These are phyloP conservation scores for Enteromius viviparus DNA, from an alignment of 2,797 vertebrate genomes.

Conservation along the genomic window DNA sequence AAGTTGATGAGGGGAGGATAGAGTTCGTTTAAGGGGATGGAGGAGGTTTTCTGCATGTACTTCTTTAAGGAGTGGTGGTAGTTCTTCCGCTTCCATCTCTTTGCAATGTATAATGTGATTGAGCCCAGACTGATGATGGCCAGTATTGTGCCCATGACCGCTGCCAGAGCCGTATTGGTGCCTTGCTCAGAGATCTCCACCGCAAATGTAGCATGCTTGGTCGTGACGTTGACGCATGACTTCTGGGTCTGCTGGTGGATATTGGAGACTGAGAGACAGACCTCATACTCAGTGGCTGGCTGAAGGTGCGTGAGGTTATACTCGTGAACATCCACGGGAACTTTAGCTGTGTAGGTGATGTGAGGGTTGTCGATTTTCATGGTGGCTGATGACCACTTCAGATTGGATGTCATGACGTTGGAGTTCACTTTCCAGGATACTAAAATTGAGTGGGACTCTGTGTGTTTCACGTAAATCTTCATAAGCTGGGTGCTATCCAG, in stretches of 20 bases:
- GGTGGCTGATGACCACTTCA: constrained; percentile 96
- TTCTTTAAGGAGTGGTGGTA: constrained; percentile 97
- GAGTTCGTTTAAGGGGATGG: constrained; percentile 94
- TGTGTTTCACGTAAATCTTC: constrained; percentile 92
- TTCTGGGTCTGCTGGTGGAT: constrained; percentile 91
- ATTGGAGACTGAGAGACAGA: constrained; percentile 93
- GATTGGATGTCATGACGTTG: constrained; percentile 91
- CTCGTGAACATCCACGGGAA: constrained; percentile 94
- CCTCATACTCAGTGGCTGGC: constrained; percentile 93
- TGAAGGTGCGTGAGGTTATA: constrained; percentile 96
- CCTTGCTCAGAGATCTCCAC: constrained; percentile 88
- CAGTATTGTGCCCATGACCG: constrained; percentile 91
- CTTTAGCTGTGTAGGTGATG: constrained; percentile 94
- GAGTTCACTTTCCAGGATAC: constrained; percentile 97
- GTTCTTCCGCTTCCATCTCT: constrained; percentile 95
- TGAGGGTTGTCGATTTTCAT: constrained; percentile 98
- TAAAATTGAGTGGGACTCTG: constrained; percentile 90
- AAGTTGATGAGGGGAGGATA: constrained; percentile 98
- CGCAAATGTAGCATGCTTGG: constrained; percentile 85
- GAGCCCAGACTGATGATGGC: constrained; percentile 89
- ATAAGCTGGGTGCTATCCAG: constrained; percentile 90
- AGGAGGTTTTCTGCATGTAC: constrained; percentile 99
- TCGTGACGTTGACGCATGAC: constrained; percentile 95
- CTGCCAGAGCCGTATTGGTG: constrained; percentile 90
- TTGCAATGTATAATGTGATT: constrained; percentile 86